Conservation (phyloP, 2,888 invertebrate genomes). For the Drosophila stalkeri region DNA sequence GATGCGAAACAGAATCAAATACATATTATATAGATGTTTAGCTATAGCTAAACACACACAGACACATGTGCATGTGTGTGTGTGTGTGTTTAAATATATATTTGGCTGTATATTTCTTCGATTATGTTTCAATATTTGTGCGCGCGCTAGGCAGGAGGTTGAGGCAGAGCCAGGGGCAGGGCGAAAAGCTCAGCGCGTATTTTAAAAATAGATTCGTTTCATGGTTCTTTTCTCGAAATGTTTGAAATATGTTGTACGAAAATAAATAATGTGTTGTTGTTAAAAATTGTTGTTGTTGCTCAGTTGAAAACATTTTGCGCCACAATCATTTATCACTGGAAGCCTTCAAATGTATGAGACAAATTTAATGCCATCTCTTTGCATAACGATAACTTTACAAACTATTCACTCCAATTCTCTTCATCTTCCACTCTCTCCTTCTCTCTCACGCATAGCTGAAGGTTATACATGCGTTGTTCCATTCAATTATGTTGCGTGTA, state of each 20-base stretch:
- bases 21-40: conserved; percentile 25
- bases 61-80: conserved; percentile 19
- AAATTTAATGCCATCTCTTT: conserved; percentile 28
- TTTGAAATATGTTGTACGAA: conserved; percentile 78
- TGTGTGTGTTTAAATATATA: conserved; percentile 11
- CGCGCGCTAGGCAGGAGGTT: conserved; percentile 35
- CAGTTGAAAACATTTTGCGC: conserved; percentile 23
- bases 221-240: conserved; percentile 74
- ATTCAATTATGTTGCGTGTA: conserved; percentile 67
- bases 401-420: neutral
- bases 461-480: conserved; percentile 55
- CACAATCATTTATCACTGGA: conserved; percentile 60
- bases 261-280: conserved; percentile 64
- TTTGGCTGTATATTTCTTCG: conserved; percentile 65
- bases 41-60: conserved; percentile 25
- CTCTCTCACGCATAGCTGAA: conserved; percentile 31
- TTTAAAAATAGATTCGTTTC: conserved; percentile 80
- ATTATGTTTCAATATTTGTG: conserved; percentile 82
- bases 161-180: neutral
- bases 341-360: conserved; percentile 8
- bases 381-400: conserved; percentile 27
- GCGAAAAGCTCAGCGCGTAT: conserved; percentile 71
- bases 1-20: conserved; percentile 28
- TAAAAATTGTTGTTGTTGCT: conserved; percentile 1
- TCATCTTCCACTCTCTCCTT: neutral